Evolutionary conservation across 2,797 vertebrate species (phyloP).

Genomic region (Enteromius argenteus): DNA sequence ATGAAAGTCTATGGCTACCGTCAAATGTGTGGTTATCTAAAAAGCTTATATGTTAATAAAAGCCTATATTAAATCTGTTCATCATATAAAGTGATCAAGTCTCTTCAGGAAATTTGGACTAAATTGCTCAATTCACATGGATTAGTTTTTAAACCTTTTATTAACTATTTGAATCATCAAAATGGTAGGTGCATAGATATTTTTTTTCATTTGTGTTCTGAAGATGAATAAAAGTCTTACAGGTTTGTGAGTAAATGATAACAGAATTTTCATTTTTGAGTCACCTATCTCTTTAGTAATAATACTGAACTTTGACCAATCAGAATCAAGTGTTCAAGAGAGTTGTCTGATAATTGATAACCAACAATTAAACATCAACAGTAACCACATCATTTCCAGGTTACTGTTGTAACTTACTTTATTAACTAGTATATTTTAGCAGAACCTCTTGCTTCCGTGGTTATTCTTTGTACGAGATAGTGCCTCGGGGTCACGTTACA

Average conservation of each 20-base stretch:
- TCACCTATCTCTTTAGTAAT: neutral
- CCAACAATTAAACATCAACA: neutral
- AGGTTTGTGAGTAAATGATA: neutral
- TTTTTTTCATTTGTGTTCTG: neutral
- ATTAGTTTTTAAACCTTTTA: neutral
- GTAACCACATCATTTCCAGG: neutral
- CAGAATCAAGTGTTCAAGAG: neutral
- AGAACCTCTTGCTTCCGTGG: neutral
- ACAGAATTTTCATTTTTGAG: neutral
- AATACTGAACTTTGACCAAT: neutral
- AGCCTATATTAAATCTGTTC: neutral
- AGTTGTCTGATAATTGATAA: neutral
- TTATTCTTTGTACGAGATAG: neutral
- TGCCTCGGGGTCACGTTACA: constrained; percentile 10
- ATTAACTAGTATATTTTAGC: neutral
- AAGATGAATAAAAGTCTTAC: neutral
- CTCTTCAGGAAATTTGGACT: neutral
- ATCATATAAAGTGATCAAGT: neutral
- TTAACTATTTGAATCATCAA: neutral
- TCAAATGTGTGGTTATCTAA: neutral
- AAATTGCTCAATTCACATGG: no score
- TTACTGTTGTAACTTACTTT: neutral
- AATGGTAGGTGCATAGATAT: neutral
- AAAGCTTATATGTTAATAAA: neutral
- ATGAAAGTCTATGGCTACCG: neutral